phyloP scores from a whole-genome alignment of 2,797 vertebrate genomes.

The Prionace glauca region DNA sequence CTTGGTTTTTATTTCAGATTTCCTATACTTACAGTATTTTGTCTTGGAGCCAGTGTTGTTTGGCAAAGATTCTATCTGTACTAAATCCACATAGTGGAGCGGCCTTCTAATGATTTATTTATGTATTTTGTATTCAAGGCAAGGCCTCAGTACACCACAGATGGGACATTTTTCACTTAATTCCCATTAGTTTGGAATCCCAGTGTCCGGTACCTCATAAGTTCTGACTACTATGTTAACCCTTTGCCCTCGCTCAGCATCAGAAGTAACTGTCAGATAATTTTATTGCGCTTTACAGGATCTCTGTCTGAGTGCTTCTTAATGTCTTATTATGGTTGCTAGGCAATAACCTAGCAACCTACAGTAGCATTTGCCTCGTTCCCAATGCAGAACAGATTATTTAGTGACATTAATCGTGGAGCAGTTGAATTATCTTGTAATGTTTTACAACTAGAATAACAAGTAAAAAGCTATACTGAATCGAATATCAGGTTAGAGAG shows the following conservation, averaged over 20 bases:
- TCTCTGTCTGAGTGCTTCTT: constrained; percentile 1
- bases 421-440: not conserved
- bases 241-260: not conserved
- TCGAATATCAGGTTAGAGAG: not conserved
- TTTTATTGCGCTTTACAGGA: not conserved
- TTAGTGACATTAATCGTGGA: not conserved
- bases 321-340: constrained; percentile 29
- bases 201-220: not conserved
- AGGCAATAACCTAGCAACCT: constrained; percentile 29
- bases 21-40: no score
- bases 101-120: constrained; percentile 23
- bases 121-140: not conserved
- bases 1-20: no score
- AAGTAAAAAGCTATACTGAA: not conserved
- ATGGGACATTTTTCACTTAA: constrained; percentile 28
- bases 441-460: not conserved
- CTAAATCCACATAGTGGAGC: not conserved
- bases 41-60: not conserved
- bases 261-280: not conserved
- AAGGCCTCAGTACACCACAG: not conserved
- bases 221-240: not conserved
- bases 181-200: constrained; percentile 3
- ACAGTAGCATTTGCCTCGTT: not conserved
- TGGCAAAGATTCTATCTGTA: not conserved
- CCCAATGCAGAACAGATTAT: not conserved